Evolutionary conservation across 2,797 vertebrate species (phyloP), one percentile per base, ranked within the genome.

Genomic region (Coluber constrictor): DNA sequence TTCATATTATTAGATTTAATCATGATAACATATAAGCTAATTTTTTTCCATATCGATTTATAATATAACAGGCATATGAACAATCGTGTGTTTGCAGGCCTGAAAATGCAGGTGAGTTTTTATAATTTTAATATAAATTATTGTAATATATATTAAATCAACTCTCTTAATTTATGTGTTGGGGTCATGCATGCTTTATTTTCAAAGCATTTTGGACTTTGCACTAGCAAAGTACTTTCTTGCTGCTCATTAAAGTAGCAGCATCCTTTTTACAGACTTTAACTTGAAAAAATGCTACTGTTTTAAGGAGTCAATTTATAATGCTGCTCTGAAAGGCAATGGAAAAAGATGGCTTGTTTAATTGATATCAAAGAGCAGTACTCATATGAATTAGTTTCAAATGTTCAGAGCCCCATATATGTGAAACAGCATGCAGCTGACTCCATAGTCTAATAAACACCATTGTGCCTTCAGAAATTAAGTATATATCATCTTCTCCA

Each of bases 91-190:
- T 97, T 29, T 98, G 96, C 57, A 98, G 97, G 93, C 98, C 98
- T 92, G 98, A 98, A 93, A 96, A 93, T 89, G 79, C 94, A 87
- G 98, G 99, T 99, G 94, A 98, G 99, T 98, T 96, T 96, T 95
- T 54, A 95, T 37, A 92, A 93, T 88, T 94, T 94, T 96, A 97
- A 95, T 96, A 61, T 66, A 32, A 60, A 92, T 91, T 93, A 18
- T 10, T 3, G 47, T 93, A 88, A 94, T 93, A 86, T 18, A 93
- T 94, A 87, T 9, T 10, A 92, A 89, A 92, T 4, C 8, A 86
- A 90, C 94, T 90, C 13, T 18, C 5, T 23, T 1, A 0, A 1
- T 54, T 57, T 92, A 92, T 47, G 10, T 47, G 37, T 83, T 83
- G 20, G 74, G 4, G 37, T 9, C 74, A 47, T 25, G 37, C 20